Evolutionary conservation across 1,140 invertebrate genomes (phyloP).

Genomic region (Odontomachus brunneus): DNA sequence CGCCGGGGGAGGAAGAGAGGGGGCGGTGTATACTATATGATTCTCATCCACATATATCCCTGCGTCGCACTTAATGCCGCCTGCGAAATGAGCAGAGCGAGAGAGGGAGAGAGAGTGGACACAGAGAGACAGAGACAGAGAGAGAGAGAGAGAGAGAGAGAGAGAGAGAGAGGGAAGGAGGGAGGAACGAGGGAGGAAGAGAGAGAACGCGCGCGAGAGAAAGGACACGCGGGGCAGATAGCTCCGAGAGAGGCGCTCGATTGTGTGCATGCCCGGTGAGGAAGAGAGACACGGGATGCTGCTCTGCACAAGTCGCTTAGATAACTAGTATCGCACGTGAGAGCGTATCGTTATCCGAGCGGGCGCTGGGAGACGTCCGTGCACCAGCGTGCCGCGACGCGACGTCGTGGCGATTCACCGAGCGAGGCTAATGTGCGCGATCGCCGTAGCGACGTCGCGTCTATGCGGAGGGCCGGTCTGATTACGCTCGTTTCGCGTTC

Average conservation of each 20-base stretch:
- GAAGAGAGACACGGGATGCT: conserved; percentile 43
- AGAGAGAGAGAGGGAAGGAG: background rate
- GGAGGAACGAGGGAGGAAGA: background rate
- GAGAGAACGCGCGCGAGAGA: too few species aligned
- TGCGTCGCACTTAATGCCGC: conserved; percentile 77
- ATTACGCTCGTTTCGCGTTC: conserved; percentile 17
- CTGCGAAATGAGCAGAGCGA: conserved; percentile 71
- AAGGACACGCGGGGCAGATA: conserved; percentile 7
- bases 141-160: conserved; percentile 34
- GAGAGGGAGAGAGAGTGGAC: conserved; percentile 18
- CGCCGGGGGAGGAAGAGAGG: conserved; percentile 12
- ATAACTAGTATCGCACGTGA: conserved; percentile 57
- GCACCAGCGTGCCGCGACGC: conserved; percentile 39
- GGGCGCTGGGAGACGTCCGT: conserved; percentile 23
- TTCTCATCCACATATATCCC: conserved; percentile 74
- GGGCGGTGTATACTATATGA: conserved; percentile 69
- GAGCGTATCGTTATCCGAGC: conserved; percentile 39
- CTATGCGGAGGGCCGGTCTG: background rate
- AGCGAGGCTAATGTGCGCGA: conserved; percentile 32
- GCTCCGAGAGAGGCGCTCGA: conserved; percentile 37
- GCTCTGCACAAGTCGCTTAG: conserved; percentile 49
- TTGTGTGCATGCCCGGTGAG: conserved; percentile 27
- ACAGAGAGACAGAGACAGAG: conserved; percentile 10
- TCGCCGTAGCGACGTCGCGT: background rate
- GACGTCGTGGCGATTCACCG: conserved; percentile 25